phyloP scores from a whole-genome alignment of 2,888 invertebrate genomes.

The Pollenia angustigena region DNA sequence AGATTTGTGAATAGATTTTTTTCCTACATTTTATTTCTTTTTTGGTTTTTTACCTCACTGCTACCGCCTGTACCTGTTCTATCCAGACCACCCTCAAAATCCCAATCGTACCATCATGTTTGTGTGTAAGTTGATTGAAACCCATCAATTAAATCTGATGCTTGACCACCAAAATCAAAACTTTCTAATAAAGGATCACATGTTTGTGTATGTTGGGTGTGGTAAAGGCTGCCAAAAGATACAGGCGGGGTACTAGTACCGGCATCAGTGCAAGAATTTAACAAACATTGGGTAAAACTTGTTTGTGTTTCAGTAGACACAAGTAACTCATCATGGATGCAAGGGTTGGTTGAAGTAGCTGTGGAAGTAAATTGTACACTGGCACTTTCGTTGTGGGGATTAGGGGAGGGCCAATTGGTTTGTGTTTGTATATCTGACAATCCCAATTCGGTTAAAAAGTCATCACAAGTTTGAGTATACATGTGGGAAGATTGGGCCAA shows the following conservation, averaged over 20 bases:
- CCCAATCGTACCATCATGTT: conserved; percentile 81
- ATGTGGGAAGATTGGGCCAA: conserved; percentile 74
- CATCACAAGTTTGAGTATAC: conserved; percentile 85
- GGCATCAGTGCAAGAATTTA: conserved; percentile 76
- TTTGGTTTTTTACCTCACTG: conserved; percentile 5
- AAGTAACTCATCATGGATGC: conserved; percentile 85
- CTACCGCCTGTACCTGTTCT: conserved; percentile 8
- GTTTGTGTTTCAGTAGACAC: conserved; percentile 87
- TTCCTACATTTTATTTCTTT: not conserved
- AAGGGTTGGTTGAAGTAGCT: conserved; percentile 69
- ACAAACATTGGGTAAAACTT: conserved; percentile 79
- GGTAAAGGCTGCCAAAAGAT: conserved; percentile 74
- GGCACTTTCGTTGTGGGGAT: conserved; percentile 47
- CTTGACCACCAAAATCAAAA: conserved; percentile 78
- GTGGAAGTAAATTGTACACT: conserved; percentile 58
- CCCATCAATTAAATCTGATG: conserved; percentile 79
- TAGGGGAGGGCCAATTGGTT: conserved; percentile 85
- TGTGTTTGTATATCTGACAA: conserved; percentile 88
- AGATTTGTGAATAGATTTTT: conserved; percentile 4
- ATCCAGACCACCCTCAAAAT: conserved; percentile 63
- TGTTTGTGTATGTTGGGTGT: conserved; percentile 83
- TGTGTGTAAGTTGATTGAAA: conserved; percentile 83
- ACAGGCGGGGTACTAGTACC: conserved; percentile 70
- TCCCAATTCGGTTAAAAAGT: conserved; percentile 86
- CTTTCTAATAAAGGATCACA: conserved; percentile 81